A percentile compares a stretch with the other conserved stretches of the same genome.
Conservation (phyloP, 2,797 vertebrate species). For the Thripadectes ignobilis region DNA sequence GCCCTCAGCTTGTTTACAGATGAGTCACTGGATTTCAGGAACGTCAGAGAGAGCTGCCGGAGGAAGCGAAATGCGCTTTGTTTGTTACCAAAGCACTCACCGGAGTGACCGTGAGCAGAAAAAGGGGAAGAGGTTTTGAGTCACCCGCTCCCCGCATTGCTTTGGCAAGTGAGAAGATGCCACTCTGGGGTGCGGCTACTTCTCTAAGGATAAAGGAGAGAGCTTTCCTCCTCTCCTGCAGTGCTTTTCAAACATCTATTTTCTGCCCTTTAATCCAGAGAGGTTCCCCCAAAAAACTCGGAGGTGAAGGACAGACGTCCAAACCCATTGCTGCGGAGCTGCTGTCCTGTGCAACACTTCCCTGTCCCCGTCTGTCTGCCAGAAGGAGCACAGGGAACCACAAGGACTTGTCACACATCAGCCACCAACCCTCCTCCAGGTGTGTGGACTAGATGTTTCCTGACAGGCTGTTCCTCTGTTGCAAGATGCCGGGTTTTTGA, state of each 20-base stretch:
- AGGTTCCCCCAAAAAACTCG: fast-evolving
- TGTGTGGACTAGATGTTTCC: background rate
- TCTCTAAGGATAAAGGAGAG: background rate
- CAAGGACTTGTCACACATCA: fast-evolving
- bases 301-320: fast-evolving
- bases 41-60: background rate
- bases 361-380: background rate
- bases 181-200: background rate
- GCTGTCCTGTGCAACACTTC: fast-evolving
- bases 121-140: conserved; percentile 51
- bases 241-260: background rate
- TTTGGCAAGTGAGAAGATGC: background rate
- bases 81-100: background rate
- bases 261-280: background rate
- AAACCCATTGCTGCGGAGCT: fast-evolving
- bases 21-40: conserved; percentile 21
- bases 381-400: background rate
- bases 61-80: conserved; percentile 25
- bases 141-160: background rate
- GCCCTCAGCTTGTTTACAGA: background rate
- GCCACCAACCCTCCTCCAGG: background rate
- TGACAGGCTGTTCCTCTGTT: background rate
- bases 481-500: fast-evolving
- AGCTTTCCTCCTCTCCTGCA: fast-evolving
- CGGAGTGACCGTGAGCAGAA: conserved; percentile 31